Conservation (phyloP, 2,113 vertebrate species). For the Anarrhichthys ocellatus region DNA sequence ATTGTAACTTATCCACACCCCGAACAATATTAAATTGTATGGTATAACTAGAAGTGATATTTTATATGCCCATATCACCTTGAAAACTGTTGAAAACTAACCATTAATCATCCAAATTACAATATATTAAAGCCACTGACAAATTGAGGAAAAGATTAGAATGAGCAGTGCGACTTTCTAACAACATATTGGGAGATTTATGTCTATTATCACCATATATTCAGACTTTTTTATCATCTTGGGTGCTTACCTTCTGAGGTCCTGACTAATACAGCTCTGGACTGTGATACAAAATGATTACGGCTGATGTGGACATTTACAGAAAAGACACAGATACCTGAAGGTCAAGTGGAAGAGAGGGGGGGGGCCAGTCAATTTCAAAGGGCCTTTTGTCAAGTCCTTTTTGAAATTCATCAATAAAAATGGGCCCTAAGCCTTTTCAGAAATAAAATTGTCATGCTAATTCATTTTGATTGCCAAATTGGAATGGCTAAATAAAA, state of each 20-base stretch:
- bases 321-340: constrained; percentile 67
- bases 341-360: constrained; percentile 69
- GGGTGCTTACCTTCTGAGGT: constrained; percentile 46
- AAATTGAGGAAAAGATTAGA: constrained; percentile 54
- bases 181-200: constrained; percentile 62
- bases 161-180: constrained; percentile 45
- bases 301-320: constrained; percentile 66
- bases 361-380: constrained; percentile 58
- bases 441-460: constrained; percentile 88
- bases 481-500: constrained; percentile 86
- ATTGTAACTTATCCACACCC: neutral
- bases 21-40: constrained; percentile 7
- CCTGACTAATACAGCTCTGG: constrained; percentile 53
- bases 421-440: constrained; percentile 77
- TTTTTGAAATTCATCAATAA: constrained; percentile 83
- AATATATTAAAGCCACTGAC: constrained; percentile 37
- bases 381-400: constrained; percentile 77
- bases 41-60: constrained; percentile 22
- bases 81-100: constrained; percentile 27
- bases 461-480: constrained; percentile 88
- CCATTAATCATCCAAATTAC: constrained; percentile 57
- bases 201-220: constrained; percentile 48
- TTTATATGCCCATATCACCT: constrained; percentile 27
- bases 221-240: constrained; percentile 64
- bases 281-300: constrained; percentile 62